Evolutionary conservation across 2,113 vertebrate species (phyloP).

Genomic region (Falcunculus frontatus): DNA sequence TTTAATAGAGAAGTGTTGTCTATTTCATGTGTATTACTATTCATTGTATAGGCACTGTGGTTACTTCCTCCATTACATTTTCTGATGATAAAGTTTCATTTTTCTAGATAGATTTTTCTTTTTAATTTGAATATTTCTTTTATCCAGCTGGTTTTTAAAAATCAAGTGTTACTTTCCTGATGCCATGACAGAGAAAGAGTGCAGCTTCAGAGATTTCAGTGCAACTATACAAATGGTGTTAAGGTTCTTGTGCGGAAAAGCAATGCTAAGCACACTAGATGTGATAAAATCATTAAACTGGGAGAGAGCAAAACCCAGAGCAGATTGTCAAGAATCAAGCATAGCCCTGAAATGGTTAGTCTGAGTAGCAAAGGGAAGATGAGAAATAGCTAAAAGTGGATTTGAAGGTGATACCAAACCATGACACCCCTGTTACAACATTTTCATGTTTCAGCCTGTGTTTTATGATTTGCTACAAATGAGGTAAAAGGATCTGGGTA

Average conservation of each 20-base stretch:
- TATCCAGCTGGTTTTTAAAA: background rate
- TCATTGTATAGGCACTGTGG: background rate
- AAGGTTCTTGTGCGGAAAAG: background rate
- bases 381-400: background rate
- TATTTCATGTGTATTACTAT: background rate
- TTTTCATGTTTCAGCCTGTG: background rate
- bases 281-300: background rate
- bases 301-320: background rate
- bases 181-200: background rate
- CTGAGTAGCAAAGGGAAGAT: background rate
- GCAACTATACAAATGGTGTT: background rate
- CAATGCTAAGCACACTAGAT: background rate
- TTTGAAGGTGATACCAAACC: background rate
- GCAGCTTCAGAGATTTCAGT: background rate
- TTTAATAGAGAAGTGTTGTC: background rate
- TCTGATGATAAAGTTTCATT: fast-evolving
- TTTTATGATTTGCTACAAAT: background rate
- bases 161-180: background rate
- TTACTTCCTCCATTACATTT: background rate
- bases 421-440: background rate
- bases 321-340: background rate
- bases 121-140: background rate
- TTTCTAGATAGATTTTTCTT: background rate
- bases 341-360: background rate
- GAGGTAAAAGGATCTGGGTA: background rate